These are phyloP conservation scores for Malthinus seriepunctatus DNA, from an alignment of 2,888 invertebrate genomes.

Conservation along the genomic window DNA sequence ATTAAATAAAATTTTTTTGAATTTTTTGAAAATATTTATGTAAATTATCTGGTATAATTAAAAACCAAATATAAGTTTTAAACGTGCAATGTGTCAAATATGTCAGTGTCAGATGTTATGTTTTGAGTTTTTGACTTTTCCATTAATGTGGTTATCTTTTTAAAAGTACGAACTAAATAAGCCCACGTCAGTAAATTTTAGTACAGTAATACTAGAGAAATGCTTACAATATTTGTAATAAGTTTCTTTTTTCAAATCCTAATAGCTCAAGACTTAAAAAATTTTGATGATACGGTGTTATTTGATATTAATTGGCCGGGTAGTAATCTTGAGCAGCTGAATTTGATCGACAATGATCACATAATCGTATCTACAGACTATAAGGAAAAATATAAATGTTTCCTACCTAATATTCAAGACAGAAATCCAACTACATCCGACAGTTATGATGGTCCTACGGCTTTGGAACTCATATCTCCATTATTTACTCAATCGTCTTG, in stretches of 20 bases:
- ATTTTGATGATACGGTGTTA: conserved; percentile 80
- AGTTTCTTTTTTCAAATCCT: conserved; percentile 4
- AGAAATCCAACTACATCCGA: conserved; percentile 60
- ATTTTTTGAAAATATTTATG: no score
- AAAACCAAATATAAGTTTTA: no score
- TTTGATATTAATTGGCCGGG: conserved; percentile 83
- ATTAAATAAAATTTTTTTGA: no score
- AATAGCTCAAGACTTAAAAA: conserved; percentile 66
- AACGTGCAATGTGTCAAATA: no score
- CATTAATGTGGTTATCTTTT: no score
- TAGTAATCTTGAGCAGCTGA: conserved; percentile 45
- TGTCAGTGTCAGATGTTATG: no score
- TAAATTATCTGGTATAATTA: no score
- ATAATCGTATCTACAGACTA: conserved; percentile 73
- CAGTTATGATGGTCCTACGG: conserved; percentile 73
- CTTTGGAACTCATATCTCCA: conserved; percentile 75
- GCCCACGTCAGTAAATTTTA: no score
- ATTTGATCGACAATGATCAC: conserved; percentile 57
- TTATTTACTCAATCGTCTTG: conserved; percentile 80
- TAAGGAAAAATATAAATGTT: conserved; percentile 83
- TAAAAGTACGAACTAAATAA: no score
- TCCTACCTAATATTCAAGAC: conserved; percentile 69
- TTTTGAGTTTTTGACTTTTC: no score
- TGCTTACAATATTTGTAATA: neutral
- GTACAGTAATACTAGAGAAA: neutral